phyloP scores from a whole-genome alignment of 2,888 invertebrate genomes.

The Alcis repandata region DNA sequence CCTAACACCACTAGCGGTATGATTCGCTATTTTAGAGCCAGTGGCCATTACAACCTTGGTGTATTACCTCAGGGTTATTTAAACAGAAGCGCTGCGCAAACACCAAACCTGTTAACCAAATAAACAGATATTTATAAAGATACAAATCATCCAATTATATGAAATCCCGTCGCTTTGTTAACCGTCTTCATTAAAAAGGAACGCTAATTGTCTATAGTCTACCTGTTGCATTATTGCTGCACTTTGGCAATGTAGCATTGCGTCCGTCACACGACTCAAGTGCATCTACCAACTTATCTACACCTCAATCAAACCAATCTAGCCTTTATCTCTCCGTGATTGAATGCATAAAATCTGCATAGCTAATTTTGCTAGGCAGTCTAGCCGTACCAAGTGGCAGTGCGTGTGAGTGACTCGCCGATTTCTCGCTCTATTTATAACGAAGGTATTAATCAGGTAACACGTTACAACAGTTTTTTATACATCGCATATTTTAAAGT shows the following conservation, averaged over 20 bases:
- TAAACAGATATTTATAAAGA: background rate
- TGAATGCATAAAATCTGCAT: slow-evolving; percentile 37
- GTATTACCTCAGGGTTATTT: too few relatives aligned
- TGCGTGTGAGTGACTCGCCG: slow-evolving; percentile 69
- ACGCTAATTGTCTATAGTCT: slow-evolving; percentile 59
- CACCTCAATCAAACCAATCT: slow-evolving; percentile 24
- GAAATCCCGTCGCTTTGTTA: slow-evolving; percentile 40
- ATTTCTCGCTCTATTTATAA: slow-evolving; percentile 79
- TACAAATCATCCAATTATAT: slow-evolving; percentile 27
- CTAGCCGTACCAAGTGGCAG: slow-evolving; percentile 49
- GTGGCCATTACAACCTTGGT: too few relatives aligned
- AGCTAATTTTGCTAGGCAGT: slow-evolving; percentile 31
- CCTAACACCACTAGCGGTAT: too few relatives aligned
- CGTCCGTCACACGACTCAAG: slow-evolving; percentile 55
- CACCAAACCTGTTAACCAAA: too few relatives aligned
- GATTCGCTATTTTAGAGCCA: too few relatives aligned
- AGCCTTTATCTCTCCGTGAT: slow-evolving; percentile 26
- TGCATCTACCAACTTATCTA: slow-evolving; percentile 43
- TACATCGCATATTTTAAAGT: slow-evolving; percentile 30
- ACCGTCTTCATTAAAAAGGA: slow-evolving; percentile 58
- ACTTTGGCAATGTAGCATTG: slow-evolving; percentile 68
- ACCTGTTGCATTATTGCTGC: slow-evolving; percentile 64
- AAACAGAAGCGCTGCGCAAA: too few relatives aligned
- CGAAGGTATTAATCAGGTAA: slow-evolving; percentile 69
- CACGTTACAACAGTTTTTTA: slow-evolving; percentile 67